Percentiles rank a stretch among this genome's conserved stretches.
Conservation (phyloP, 2,888 invertebrate genomes). For the Helobdella robusta region DNA sequence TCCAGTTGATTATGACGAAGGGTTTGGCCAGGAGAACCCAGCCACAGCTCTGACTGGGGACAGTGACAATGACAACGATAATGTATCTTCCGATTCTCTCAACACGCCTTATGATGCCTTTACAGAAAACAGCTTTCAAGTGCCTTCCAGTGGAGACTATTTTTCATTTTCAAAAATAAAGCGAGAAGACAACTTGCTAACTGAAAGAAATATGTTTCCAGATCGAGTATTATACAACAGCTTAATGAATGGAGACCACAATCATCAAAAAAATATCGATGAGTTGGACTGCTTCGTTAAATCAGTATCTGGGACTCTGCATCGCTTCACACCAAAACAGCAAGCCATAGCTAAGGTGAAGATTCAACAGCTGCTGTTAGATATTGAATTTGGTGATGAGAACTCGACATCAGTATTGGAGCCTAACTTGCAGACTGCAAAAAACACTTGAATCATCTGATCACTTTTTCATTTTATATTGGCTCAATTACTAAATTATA, state of each 20-base stretch:
- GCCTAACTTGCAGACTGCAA: too few relatives aligned
- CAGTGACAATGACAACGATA: constrained; percentile 8
- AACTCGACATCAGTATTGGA: too few relatives aligned
- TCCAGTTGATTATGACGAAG: constrained; percentile 7
- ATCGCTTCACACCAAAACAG: constrained; percentile 13
- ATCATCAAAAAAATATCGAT: background rate
- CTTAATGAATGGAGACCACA: too few relatives aligned
- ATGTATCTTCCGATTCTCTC: constrained; percentile 2
- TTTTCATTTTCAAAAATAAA: background rate
- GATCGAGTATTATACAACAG: too few relatives aligned
- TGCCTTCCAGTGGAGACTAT: background rate
- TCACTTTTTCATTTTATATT: too few relatives aligned
- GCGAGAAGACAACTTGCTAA: background rate
- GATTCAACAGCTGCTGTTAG: constrained; percentile 13
- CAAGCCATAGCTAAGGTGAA: constrained; percentile 11
- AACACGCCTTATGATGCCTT: background rate
- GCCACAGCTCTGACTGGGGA: background rate
- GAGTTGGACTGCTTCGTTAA: constrained; percentile 16
- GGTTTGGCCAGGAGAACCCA: constrained; percentile 1
- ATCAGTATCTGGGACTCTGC: constrained; percentile 14
- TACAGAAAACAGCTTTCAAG: background rate
- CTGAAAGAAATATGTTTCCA: background rate
- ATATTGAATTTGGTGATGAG: constrained; percentile 15
- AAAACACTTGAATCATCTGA: too few relatives aligned
- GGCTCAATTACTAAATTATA: too few relatives aligned